Percentiles rank a stretch among this genome's conserved stretches.
These are phyloP conservation scores for Sycophila sp. DNA, from an alignment of 1,140 invertebrate genomes.

Conservation along the genomic window DNA sequence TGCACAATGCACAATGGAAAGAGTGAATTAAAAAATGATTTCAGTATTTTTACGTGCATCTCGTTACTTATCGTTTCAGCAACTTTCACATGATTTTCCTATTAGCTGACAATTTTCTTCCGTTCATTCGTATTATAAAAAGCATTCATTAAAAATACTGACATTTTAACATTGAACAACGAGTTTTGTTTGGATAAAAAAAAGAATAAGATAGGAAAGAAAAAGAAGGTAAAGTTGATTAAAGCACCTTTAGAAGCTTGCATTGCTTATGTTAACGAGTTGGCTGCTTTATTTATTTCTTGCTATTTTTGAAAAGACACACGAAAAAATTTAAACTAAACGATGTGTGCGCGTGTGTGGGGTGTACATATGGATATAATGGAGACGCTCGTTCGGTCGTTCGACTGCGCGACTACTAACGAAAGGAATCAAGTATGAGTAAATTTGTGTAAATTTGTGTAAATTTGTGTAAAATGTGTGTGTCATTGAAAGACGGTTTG, in stretches of 20 bases:
- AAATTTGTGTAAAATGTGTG: no score
- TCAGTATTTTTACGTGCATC: constrained; percentile 26
- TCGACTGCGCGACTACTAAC: neutral
- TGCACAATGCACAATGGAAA: no score
- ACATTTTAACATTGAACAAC: neutral
- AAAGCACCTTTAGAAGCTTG: constrained; percentile 22
- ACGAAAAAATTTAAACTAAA: constrained; percentile 32
- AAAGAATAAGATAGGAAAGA: neutral
- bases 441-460: no score
- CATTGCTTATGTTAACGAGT: constrained; percentile 9
- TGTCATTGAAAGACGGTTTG: no score
- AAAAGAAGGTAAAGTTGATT: neutral
- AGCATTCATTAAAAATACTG: constrained; percentile 30
- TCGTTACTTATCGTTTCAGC: neutral
- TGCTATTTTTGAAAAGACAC: constrained; percentile 4
- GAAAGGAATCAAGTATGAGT: no score
- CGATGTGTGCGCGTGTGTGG: constrained; percentile 15
- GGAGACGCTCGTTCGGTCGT: neutral
- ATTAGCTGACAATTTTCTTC: neutral
- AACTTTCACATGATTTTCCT: neutral
- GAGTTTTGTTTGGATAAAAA: constrained; percentile 6
- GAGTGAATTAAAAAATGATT: no score
- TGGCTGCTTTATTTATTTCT: no score
- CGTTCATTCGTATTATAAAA: constrained; percentile 3
- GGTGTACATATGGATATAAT: no score